Evolutionary conservation across 2,888 invertebrate species (phyloP).

Genomic region (Mythimna ferrago): DNA sequence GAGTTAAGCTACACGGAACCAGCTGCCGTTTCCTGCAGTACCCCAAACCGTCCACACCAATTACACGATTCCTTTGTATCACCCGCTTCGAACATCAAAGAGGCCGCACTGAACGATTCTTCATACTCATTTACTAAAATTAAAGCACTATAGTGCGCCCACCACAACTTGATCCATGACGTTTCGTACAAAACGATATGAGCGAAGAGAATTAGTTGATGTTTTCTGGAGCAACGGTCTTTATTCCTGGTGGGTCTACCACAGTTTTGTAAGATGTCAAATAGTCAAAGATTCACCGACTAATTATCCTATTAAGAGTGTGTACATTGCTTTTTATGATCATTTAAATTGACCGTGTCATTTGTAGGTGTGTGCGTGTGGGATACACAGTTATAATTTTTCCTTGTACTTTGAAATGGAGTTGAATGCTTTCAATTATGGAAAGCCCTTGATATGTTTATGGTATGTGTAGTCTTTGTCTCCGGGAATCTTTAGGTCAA

Average conservation of each 20-base stretch:
- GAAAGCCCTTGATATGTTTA: conserved; percentile 7
- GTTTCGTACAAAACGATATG: conserved; percentile 9
- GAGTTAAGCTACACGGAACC: conserved; percentile 60
- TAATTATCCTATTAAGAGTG: conserved; percentile 82
- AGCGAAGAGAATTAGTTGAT: not conserved
- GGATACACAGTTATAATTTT: conserved; percentile 17
- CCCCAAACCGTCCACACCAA: conserved; percentile 75
- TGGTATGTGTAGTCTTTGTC: too few relatives aligned
- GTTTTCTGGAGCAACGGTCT: conserved; percentile 66
- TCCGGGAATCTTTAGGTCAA: too few relatives aligned
- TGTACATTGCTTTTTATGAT: conserved; percentile 61
- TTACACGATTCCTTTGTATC: conserved; percentile 80
- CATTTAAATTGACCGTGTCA: conserved; percentile 57
- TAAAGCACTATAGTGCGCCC: conserved; percentile 74
- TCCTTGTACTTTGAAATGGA: conserved; percentile 10
- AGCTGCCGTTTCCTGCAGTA: conserved; percentile 51
- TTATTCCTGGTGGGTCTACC: conserved; percentile 68
- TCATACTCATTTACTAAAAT: conserved; percentile 85
- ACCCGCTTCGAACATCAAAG: conserved; percentile 82
- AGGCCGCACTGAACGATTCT: conserved; percentile 88
- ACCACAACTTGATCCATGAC: conserved; percentile 67
- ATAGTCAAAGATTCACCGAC: conserved; percentile 87
- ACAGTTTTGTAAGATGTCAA: conserved; percentile 75
- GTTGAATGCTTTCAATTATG: not conserved
- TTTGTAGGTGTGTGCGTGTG: conserved; percentile 56